These are phyloP conservation scores for Zosterops borbonicus DNA, from an alignment of 2,113 vertebrate genomes.

Conservation along the genomic window DNA sequence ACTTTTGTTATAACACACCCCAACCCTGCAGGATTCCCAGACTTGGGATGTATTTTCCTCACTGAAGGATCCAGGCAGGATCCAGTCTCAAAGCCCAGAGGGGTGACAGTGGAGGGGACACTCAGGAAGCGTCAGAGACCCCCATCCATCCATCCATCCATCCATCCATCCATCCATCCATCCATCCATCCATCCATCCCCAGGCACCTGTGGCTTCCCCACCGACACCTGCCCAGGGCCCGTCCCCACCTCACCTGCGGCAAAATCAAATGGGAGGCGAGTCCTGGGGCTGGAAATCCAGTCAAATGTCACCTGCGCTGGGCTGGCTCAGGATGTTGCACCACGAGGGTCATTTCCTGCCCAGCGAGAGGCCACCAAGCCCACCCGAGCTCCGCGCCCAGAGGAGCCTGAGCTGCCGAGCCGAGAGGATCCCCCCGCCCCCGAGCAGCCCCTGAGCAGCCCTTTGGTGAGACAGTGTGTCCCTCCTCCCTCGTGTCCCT, in stretches of 20 bases:
- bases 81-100: rapidly evolving
- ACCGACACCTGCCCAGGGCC: neutral
- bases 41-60: neutral
- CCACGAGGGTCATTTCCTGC: slow-evolving; percentile 65
- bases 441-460: neutral
- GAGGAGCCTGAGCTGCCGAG: neutral
- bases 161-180: neutral
- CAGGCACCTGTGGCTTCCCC: neutral
- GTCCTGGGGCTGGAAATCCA: neutral
- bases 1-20: neutral
- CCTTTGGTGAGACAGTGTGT: neutral
- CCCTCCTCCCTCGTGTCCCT: neutral
- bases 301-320: neutral
- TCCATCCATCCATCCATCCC: neutral
- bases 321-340: slow-evolving; percentile 55
- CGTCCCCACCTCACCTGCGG: neutral
- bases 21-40: neutral
- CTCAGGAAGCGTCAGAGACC: neutral
- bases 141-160: neutral
- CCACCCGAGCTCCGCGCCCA: neutral
- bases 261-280: neutral
- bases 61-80: neutral
- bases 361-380: neutral
- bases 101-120: neutral
- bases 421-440: neutral